Evolutionary conservation across 2,113 vertebrate species (phyloP), one percentile per base, ranked within the genome.

Genomic region (Nothoprocta perdicaria): DNA sequence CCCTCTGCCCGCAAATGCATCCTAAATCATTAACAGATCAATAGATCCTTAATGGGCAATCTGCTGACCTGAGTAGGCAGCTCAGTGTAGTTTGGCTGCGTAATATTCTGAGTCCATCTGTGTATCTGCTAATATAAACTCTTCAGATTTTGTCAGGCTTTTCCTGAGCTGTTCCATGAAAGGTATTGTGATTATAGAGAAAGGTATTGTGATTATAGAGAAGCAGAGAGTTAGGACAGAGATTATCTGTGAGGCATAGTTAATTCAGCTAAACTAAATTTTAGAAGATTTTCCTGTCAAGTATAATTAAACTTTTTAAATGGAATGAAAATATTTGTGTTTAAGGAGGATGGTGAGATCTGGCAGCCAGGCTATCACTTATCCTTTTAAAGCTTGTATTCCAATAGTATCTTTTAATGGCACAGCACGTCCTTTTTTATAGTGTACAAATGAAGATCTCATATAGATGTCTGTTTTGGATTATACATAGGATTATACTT

Each of bases 1-100:
- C 78, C 0, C 3, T 88, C 57, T 92, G 75, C 63, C 79, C 81
- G 85, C 27, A 95, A 85, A 84, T 73, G 79, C 46, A 71, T 90
- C 68, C 61, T 78, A 95, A 95, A 95, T 95, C 46, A 93, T 52
- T 88, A 79, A 67, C 41, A 53, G 90, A 90, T 93, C 90, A 90
- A 93, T 92, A 72, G 80, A 1, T 61, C 52, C 52, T 94, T 95
- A 94, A 96, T 89, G 89, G 83, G 50, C 92, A 96, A 93, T 94
- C 94, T 96, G 94, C 78, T 85, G 68, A 71, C 92, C 92, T 88
- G 75, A 83, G 55, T 60, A 85, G 52, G 58, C 72, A 89, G 60
- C n/a, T 57, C 53, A 57, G n/a, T 45, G 46, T 46, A 55, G 91
- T 94, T 93, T 89, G 38, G 67, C 67, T 87, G 78, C 46, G 48